Evolutionary conservation across 2,797 vertebrate species (phyloP), one percentile per base, ranked within the genome.

Genomic region (Acipenser oxyrinchus): DNA sequence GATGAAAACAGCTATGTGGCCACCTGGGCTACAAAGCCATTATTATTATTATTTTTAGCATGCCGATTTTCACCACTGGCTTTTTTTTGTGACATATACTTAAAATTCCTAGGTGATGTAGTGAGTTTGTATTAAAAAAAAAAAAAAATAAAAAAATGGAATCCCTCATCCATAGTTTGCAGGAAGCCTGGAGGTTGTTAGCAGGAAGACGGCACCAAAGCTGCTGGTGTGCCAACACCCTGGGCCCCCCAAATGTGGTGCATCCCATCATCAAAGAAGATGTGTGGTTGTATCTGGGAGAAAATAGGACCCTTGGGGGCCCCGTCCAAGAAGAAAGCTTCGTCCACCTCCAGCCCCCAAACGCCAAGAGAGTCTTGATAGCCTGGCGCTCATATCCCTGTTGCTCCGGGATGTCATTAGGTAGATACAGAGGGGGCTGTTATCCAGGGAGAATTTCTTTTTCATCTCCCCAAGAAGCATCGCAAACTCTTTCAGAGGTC

Each of bases 301-400:
- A 89, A 80, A 60, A 89, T 81, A 23, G 78, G 83, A 4, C 76
- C 79, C 18, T 80, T 78, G 9, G 87, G 84, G 75, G 83, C 83
- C 48, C 86, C 86, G 0, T 82, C 82, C 79, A 90, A 78, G 74
- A 87, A 90, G 77, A 83, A 88, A n/a, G 80, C 82, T 70, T 90
- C 83, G 0, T 90, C 84, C 0, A 83, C 83, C 63, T 79, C 67
- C 73, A 89, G 71, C 1, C 86, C 86, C 86, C 86, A 87, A 51
- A 74, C 73, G 10, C 76, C 8, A 89, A n/a, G n/a, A n/a, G 83
- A 0, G 76, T 88, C 72, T 83, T 84, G 73, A 89, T 74, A 12
- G 84, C 84, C 48, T 78, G 55, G 72, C 55, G 51, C 85, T 87
- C 77, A 84, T 80, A 48, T 87, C 81, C 58, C 75, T 78, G 64